Evolutionary conservation across 2,797 vertebrate genomes (phyloP).

Genomic region (Buphagus erythrorhynchus): DNA sequence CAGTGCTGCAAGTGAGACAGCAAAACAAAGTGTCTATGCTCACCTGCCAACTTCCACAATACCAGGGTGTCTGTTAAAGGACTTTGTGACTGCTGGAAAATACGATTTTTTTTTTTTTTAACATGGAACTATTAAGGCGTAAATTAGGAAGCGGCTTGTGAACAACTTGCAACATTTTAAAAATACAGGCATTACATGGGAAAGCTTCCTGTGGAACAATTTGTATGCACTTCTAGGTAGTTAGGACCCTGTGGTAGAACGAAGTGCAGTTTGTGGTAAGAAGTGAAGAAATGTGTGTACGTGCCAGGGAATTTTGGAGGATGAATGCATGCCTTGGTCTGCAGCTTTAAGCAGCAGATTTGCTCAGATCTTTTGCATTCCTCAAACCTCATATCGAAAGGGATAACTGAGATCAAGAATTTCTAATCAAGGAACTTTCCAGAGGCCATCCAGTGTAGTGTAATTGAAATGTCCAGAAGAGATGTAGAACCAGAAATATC

Average conservation of each 20-base stretch:
- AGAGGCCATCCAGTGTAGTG: neutral
- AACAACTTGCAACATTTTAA: neutral
- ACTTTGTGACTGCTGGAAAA: neutral
- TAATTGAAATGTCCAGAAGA: neutral
- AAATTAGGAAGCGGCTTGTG: neutral
- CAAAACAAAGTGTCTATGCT: fast-evolving
- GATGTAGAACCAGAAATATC: neutral
- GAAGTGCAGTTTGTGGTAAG: neutral
- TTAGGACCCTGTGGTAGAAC: neutral
- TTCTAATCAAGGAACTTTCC: neutral
- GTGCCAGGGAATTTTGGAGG: neutral
- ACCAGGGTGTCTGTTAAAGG: neutral
- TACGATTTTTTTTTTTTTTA: neutral
- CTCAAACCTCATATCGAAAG: neutral
- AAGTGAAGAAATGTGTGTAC: neutral
- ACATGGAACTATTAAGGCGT: neutral
- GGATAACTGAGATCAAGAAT: neutral
- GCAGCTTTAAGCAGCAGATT: neutral
- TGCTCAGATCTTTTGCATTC: neutral
- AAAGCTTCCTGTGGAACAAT: neutral
- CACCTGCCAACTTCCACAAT: neutral
- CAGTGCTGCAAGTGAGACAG: neutral
- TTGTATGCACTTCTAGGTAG: neutral
- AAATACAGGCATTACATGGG: neutral
- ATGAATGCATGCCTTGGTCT: neutral